Base-by-base conservation (phyloP, 2,113 vertebrate genomes). In the Arvicanthis niloticus region DNA sequence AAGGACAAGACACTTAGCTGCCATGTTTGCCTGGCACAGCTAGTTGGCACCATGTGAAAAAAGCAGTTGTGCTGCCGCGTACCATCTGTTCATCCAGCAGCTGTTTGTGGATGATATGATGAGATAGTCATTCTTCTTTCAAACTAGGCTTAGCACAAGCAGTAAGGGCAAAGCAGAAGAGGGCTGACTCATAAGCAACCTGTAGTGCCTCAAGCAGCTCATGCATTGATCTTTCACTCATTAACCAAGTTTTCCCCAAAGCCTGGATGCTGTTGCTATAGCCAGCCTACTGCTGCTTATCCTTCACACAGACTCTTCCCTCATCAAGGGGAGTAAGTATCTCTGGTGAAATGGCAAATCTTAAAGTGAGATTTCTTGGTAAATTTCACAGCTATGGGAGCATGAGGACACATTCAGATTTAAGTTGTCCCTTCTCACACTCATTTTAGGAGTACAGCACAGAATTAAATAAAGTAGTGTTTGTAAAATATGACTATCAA, bases 31-130 rank as follows among this genome's bases (percentile, higher is more conserved):
- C 67, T 16, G 24, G 72, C 12, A 24, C 73, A n/a, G 3, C 29
- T 58, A 8, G 1, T 0, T 96, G 95, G 93, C 91, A 67, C 42
- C 19, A 53, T 67, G 26, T 34, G 51, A 89, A 62, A 53, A 53
- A n/a, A 45, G 72, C 8, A 4, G 31, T 48, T 78, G 4, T 56
- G 60, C 68, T n/a, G 58, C 53, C 76, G 34, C 22, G 40, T 62
- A 29, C 95, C 92, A 0, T 76, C 16, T 94, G 93, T 89, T 73
- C 81, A 4, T 4, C 48, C 22, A 4, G 76, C 95, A 96, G 95
- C 91, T 96, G 84, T 92, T n/a, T 15, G 6, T 81, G 45, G 87
- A 89, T 62, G 68, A 29, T 60, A 53, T 0, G 45, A 37, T 2
- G 48, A 48, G 93, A 24, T 13, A 45, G 90, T 84, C 21, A 24